Base-by-base conservation (phyloP, 2,888 invertebrate genomes). In the Linnaemya vulpina region DNA sequence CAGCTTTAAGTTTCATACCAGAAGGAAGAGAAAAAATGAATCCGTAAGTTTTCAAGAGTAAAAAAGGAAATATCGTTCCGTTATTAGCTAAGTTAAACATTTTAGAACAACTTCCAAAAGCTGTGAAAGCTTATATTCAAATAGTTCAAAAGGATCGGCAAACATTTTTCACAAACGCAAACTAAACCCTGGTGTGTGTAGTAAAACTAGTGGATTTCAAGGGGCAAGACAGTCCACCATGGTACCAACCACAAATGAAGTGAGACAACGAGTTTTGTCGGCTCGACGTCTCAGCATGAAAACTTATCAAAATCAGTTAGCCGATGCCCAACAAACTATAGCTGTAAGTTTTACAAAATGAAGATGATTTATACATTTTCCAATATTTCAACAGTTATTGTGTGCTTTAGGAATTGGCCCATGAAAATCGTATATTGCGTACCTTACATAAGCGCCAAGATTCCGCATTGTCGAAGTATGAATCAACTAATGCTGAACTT, bases 391-490 rank as follows among this genome's bases (percentile, higher is more conserved):
- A 25, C 15, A 20, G 1, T 30, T 25, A 9, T 35, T 55, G 10
- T n/a, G 20, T 60, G 63, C 74, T 62, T 15, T 86, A 95, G 95
- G 95, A 95, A 90, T 90, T 95, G 55, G 93, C 94, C 1, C 94
- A 95, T 89, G 97, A 97, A 91, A 97, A 97, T 90, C 94, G 95
- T 87, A 93, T 96, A 51, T 91, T 97, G 40, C 95, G 95, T 88
- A 96, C 95, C 4, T 92, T 97, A 51, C 96, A 96, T 91, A 96
- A 96, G 90, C 94, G 96, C 68, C 97, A 97, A 89, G 96, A 96
- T 89, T 94, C 95, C 81, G 96, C 96, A 0, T 91, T 97, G 70
- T 94, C 95, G 87, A 95, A 95, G 93, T 95, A 93, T 90, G 96
- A 97, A 92, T 96, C 95, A 40, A 94, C 95, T 1, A 95, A 95